Evolutionary conservation across 1,140 invertebrate species (phyloP).

Genomic region (Vanessa atalanta): DNA sequence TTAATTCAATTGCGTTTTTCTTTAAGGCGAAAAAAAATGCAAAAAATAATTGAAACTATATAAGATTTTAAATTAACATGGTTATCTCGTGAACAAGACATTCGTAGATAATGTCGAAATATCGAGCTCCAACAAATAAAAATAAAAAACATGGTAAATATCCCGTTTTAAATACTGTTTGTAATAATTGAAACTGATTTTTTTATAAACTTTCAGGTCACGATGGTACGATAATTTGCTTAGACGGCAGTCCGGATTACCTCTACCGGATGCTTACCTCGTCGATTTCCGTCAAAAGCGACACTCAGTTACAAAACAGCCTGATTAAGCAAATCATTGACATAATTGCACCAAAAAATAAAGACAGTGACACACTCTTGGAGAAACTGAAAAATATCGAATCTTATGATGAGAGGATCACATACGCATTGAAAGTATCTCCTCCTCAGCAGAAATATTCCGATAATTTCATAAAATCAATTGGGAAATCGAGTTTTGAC

Average conservation of each 20-base stretch:
- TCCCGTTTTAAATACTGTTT: no score
- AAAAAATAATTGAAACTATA: background rate
- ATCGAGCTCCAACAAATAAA: no score
- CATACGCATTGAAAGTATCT: slow-evolving; percentile 33
- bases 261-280: slow-evolving; percentile 76
- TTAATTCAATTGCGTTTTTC: no score
- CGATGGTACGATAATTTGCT: slow-evolving; percentile 80
- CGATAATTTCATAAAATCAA: slow-evolving; percentile 2
- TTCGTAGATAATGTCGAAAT: no score
- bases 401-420: slow-evolving; percentile 79
- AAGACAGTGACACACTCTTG: slow-evolving; percentile 69
- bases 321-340: slow-evolving; percentile 80
- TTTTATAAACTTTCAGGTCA: slow-evolving; percentile 57
- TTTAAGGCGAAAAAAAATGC: no score
- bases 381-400: slow-evolving; percentile 81
- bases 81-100: no score
- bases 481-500: slow-evolving; percentile 80
- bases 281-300: slow-evolving; percentile 68
- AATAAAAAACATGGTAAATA: no score
- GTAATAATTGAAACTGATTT: background rate
- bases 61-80: no score
- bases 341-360: slow-evolving; percentile 78
- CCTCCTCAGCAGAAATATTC: background rate
- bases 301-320: slow-evolving; percentile 80
- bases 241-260: slow-evolving; percentile 83